phyloP scores from a whole-genome alignment of 1,140 invertebrate species.

The Berghia stephanieae region DNA sequence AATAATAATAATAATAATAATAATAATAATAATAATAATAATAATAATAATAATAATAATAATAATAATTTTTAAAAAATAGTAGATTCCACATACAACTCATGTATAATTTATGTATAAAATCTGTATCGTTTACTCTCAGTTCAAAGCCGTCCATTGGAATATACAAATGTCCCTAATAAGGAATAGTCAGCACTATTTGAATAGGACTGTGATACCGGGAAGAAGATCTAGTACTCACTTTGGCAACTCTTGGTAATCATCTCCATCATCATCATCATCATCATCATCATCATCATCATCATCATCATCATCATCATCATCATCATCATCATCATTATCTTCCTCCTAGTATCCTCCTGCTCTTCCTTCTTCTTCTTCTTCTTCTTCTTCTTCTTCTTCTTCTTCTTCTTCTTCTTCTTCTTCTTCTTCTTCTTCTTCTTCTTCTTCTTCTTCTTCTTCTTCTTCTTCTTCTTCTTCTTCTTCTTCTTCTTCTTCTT shows the following conservation, averaged over 20 bases:
- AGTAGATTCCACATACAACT: no score
- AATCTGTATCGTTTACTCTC: no score
- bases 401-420: neutral
- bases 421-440: neutral
- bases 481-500: no score
- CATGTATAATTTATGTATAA: no score
- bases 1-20: neutral
- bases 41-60: neutral
- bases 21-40: neutral
- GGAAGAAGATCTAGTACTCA: no score
- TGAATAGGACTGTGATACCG: no score
- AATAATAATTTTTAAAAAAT: neutral
- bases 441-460: neutral
- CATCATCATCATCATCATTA: slow-evolving; percentile 6
- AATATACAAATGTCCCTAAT: no score
- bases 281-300: slow-evolving; percentile 1
- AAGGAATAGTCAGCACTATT: no score
- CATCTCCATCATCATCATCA: no score
- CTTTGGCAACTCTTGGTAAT: no score
- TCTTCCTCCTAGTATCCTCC: neutral
- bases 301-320: slow-evolving; percentile 9
- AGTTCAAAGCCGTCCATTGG: no score
- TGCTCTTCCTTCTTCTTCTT: neutral
- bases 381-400: neutral
- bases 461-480: no score